Evolutionary conservation across 2,888 invertebrate species (phyloP).

Genomic region (Ischnura elegans): DNA sequence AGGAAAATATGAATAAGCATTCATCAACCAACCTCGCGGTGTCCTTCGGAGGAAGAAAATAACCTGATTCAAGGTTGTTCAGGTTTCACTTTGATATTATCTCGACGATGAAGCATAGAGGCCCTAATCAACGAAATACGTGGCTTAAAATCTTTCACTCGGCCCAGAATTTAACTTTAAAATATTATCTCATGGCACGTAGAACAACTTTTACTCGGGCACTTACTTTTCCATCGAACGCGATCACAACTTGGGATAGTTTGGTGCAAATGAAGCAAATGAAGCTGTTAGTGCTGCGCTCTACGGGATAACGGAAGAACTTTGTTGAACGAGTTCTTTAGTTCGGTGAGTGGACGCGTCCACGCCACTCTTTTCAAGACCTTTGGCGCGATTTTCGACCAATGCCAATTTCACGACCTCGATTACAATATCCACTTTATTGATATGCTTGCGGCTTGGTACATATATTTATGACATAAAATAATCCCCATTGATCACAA

Average conservation of each 20-base stretch:
- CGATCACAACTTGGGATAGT: no score
- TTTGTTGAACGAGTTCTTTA: neutral
- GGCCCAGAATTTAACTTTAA: no score
- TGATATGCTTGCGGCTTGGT: no score
- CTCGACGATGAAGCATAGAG: neutral
- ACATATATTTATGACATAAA: no score
- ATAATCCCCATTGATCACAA: no score
- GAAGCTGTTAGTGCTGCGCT: neutral
- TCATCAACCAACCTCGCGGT: neutral
- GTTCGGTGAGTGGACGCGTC: neutral
- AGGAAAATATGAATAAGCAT: neutral
- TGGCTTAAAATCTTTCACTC: neutral
- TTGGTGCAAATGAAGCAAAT: neutral
- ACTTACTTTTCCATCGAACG: neutral
- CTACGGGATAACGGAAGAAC: neutral
- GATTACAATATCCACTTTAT: no score
- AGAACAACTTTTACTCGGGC: neutral
- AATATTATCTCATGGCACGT: neutral
- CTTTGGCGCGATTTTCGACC: neutral
- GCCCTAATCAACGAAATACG: neutral
- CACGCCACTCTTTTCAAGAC: neutral
- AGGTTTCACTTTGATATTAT: neutral
- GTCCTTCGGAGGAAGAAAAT: neutral
- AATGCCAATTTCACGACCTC: no score
- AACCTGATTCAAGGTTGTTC: neutral